These are phyloP conservation scores for Hephaestus fuliginosus DNA, from an alignment of 2,797 vertebrate genomes.

Conservation along the genomic window DNA sequence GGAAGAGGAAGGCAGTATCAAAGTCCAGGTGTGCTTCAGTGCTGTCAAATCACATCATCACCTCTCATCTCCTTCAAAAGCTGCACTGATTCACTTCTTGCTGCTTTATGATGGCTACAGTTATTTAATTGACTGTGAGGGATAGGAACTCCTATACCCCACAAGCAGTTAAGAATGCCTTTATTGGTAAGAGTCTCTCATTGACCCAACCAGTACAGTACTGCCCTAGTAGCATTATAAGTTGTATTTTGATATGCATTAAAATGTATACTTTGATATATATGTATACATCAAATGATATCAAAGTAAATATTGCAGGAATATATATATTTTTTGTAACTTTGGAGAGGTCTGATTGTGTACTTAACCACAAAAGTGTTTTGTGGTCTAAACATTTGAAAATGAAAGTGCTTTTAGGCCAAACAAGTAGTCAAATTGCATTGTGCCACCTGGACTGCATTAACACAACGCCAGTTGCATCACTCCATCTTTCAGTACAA, in stretches of 20 bases:
- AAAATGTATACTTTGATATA: neutral
- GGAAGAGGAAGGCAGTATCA: constrained; percentile 19
- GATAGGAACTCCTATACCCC: neutral
- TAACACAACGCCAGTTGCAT: neutral
- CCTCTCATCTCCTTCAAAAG: neutral
- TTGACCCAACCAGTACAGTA: neutral
- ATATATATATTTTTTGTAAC: neutral
- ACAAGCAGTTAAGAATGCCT: neutral
- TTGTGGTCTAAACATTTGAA: neutral
- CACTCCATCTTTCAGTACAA: constrained; percentile 10
- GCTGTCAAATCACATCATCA: constrained; percentile 12
- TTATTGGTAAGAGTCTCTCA: neutral
- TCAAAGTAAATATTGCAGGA: neutral
- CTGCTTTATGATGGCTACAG: neutral
- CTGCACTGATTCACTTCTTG: neutral
- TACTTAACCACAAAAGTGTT: neutral
- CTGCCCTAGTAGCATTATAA: neutral
- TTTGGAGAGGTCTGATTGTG: neutral
- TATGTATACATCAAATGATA: neutral
- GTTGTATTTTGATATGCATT: neutral
- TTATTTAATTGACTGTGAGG: constrained; percentile 5
- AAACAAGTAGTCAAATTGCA: neutral
- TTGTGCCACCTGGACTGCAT: neutral
- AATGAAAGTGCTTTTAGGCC: neutral
- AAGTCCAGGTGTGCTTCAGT: constrained; percentile 28